Conservation (phyloP, 2,888 invertebrate genomes). For the Platycheirus albimanus region DNA sequence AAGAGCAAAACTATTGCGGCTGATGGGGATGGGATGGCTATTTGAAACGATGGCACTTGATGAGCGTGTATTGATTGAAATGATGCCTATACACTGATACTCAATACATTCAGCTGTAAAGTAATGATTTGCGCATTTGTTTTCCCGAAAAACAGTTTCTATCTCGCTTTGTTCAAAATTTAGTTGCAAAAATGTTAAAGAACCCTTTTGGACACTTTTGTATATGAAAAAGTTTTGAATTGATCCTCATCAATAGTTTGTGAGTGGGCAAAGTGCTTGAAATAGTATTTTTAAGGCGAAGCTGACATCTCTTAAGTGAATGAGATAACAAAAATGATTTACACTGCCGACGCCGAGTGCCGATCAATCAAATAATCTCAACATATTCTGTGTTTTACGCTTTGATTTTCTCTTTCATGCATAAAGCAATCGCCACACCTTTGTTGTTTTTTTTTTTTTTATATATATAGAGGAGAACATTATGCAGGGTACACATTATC, state of each 20-base stretch:
- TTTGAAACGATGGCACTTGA: slow-evolving; percentile 3
- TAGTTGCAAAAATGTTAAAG: not conserved
- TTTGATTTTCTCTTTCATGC: too few species aligned
- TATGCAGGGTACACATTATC: too few species aligned
- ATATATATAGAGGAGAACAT: too few species aligned
- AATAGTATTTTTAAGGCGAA: not conserved
- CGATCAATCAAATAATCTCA: too few species aligned
- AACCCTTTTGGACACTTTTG: not conserved
- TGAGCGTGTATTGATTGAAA: not conserved
- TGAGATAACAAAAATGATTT: too few species aligned
- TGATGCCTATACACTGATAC: not conserved
- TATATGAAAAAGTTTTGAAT: not conserved
- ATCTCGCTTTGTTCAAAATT: not conserved
- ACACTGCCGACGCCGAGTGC: too few species aligned
- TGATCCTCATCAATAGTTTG: not conserved
- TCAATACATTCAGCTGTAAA: not conserved
- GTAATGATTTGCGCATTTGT: not conserved
- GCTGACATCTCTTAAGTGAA: too few species aligned
- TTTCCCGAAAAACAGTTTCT: not conserved
- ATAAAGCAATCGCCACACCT: too few species aligned
- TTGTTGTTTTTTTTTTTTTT: too few species aligned
- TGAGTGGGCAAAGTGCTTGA: not conserved
- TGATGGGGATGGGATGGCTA: not conserved
- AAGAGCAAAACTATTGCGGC: not conserved
- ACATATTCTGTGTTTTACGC: too few species aligned